Base-by-base conservation (phyloP, 2,113 vertebrate species). In the Sporophila hypoxantha region DNA sequence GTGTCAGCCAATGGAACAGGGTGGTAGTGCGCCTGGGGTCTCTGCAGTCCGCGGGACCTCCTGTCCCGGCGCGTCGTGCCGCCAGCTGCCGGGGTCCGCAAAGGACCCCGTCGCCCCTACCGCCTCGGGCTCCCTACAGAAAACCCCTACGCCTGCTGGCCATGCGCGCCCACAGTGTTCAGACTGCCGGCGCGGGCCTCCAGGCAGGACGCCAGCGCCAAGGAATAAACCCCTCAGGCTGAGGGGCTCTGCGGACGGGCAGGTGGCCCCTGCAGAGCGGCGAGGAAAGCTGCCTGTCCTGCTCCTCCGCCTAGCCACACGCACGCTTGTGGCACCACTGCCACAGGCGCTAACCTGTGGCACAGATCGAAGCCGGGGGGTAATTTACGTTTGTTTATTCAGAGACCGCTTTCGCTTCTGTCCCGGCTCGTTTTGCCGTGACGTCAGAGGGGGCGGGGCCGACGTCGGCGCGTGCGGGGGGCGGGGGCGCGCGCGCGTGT, bases 21-120 rank as follows among this genome's bases (percentile, higher is more conserved):
- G 29, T 0, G 4, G 26, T 7, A 36, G 8, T 0, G 25, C 5
- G 2, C 3, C 3, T 2, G 4, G 10, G 2, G 18, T 47, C 5
- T 17, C 13, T 23, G 11, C 26, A 3, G 27, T 16, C 16, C 1
- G 17, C 6, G 4, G 59, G 16, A 6, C 7, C 2, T 10, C 17
- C 14, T 12, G 19, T 59, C 15, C 16, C 16, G 8, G 8, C 10
- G 13, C 12, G 47, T 47, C 5, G 27, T 44, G 29, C 32, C 15
- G 6, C 42, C 50, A 19, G 37, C 23, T 64, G 16, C 18, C 8
- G 18, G 27, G 3, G 12, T 6, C 20, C 8, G 14, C 9, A 18
- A 10, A 30, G 19, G 23, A 4, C 20, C 17, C 10, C 32, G 1
- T 36, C 5, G 9, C 10, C 16, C 21, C 18, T 57, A 16, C 21